A percentile compares a stretch with the other conserved stretches of the same genome.
Evolutionary conservation across 2,113 vertebrate species (phyloP).

Genomic region (Carassius auratus): DNA sequence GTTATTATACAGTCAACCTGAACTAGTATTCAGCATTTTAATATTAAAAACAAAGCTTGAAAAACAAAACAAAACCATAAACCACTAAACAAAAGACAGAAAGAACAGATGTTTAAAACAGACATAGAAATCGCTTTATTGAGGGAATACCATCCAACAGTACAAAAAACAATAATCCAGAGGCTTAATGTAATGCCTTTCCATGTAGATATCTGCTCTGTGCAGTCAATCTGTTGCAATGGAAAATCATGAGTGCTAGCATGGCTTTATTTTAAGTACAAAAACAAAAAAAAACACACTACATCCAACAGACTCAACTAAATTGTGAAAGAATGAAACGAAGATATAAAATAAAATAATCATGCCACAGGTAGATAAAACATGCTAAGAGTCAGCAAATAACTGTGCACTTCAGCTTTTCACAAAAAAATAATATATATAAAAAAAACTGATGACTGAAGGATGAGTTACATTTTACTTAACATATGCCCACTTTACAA

Average conservation of each 20-base stretch:
- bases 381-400: not conserved
- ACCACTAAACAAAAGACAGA: not conserved
- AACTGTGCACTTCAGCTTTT: not conserved
- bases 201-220: not conserved
- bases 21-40: not conserved
- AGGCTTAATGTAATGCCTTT: conserved; percentile 7
- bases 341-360: not conserved
- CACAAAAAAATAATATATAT: not conserved
- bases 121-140: conserved; percentile 59
- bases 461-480: not conserved
- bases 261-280: not conserved
- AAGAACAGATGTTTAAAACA: conserved; percentile 35
- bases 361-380: not conserved
- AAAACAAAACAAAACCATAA: not conserved
- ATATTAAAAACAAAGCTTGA: not conserved
- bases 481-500: not conserved
- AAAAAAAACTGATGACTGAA: not conserved
- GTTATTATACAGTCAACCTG: not conserved
- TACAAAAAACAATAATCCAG: conserved; percentile 47
- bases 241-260: not conserved
- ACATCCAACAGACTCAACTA: not conserved
- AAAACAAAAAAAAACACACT: not conserved
- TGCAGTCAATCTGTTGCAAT: not conserved
- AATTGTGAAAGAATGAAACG: not conserved
- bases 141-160: conserved; percentile 42